Evolutionary conservation across 2,888 invertebrate species (phyloP).

Genomic region (Alcis repandata): DNA sequence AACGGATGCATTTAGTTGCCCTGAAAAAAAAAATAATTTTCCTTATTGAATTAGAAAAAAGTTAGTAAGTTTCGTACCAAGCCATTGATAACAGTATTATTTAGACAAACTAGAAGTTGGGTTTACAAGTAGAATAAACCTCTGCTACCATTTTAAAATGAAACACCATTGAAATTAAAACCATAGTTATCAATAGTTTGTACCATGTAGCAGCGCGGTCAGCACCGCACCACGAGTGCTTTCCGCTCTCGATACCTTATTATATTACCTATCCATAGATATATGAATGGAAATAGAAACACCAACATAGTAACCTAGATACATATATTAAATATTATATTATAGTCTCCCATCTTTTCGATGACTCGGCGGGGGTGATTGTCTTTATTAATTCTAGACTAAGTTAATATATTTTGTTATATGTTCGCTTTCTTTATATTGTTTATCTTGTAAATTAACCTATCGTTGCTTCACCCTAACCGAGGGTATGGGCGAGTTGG

Average conservation of each 20-base stretch:
- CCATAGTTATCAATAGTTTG: constrained; percentile 78
- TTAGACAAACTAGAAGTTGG: constrained; percentile 82
- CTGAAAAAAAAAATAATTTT: constrained; percentile 67
- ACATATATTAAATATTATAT: constrained; percentile 76
- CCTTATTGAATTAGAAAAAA: constrained; percentile 65
- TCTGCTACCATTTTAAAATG: constrained; percentile 75
- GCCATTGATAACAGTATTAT: constrained; percentile 87
- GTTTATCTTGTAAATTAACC: constrained; percentile 65
- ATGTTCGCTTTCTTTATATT: constrained; percentile 76
- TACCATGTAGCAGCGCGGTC: constrained; percentile 67
- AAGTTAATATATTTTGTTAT: constrained; percentile 81
- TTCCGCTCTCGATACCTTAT: constrained; percentile 67
- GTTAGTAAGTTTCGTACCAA: constrained; percentile 83
- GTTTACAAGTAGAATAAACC: constrained; percentile 77
- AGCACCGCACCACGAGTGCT: constrained; percentile 61
- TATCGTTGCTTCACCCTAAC: constrained; percentile 67
- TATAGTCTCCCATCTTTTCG: constrained; percentile 59
- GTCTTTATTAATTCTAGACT: constrained; percentile 72
- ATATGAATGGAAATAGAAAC: constrained; percentile 83
- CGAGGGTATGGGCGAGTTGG: constrained; percentile 61
- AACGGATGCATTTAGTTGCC: constrained; percentile 84
- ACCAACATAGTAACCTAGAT: constrained; percentile 84
- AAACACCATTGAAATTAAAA: constrained; percentile 69
- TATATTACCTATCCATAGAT: constrained; percentile 69
- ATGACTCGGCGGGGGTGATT: constrained; percentile 66